Evolutionary conservation across 2,797 vertebrate genomes (phyloP).

Genomic region (Ibycter americanus): DNA sequence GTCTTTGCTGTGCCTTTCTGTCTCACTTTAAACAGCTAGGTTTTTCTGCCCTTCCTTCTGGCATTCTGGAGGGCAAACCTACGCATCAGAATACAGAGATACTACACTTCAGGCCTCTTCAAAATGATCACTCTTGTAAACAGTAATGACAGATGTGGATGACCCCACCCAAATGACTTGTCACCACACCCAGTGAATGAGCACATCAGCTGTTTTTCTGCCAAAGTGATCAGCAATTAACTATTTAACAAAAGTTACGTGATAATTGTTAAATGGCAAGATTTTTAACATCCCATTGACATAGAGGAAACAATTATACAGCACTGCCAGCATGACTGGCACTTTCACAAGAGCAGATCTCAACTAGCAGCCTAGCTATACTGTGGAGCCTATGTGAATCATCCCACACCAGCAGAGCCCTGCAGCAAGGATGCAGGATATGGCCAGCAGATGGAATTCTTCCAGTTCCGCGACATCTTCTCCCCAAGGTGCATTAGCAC

Average conservation of each 20-base stretch:
- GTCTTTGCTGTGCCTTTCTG: background rate
- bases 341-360: background rate
- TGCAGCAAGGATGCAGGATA: background rate
- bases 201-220: background rate
- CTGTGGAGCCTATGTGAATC: background rate
- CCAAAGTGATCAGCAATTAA: background rate
- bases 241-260: background rate
- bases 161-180: background rate
- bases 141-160: background rate
- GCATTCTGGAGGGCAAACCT: background rate
- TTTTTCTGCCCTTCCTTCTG: background rate
- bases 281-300: background rate
- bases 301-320: background rate
- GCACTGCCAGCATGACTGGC: background rate
- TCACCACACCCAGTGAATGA: background rate
- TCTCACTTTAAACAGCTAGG: background rate
- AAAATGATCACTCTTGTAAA: background rate
- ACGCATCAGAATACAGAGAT: background rate
- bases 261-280: background rate
- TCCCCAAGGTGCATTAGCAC: background rate
- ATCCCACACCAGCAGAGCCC: background rate
- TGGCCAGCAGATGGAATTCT: conserved; percentile 20
- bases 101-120: background rate
- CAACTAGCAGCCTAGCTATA: background rate
- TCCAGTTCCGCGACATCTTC: background rate